phyloP scores from a whole-genome alignment of 1,140 invertebrate species.

The Drosophila arizonae region DNA sequence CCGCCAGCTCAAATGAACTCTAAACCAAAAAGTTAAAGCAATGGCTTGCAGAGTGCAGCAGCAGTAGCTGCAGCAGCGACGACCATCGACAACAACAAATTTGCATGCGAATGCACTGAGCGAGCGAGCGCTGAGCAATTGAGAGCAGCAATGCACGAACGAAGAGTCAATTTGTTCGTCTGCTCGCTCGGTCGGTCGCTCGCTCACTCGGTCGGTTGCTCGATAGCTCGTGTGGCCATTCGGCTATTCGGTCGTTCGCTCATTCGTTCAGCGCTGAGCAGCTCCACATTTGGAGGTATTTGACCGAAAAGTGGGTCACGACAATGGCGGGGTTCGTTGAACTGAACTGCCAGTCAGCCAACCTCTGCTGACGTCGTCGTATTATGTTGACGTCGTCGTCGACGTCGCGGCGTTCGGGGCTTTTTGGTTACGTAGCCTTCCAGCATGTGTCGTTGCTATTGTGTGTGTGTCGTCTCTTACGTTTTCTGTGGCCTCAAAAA shows the following conservation, averaged over 20 bases:
- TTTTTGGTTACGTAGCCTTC: conserved; percentile 70
- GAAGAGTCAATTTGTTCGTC: conserved; percentile 9
- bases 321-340: conserved; percentile 83
- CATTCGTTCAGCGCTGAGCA: conserved; percentile 41
- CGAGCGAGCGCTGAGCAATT: conserved; percentile 44
- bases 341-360: conserved; percentile 72
- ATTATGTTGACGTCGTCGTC: conserved; percentile 52
- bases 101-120: conserved; percentile 76
- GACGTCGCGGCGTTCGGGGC: conserved; percentile 58
- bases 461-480: conserved; percentile 32
- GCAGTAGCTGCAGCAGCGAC: conserved; percentile 6
- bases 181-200: conserved; percentile 20
- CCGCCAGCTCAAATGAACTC: conserved; percentile 72
- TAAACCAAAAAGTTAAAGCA: conserved; percentile 59
- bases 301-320: conserved; percentile 83
- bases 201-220: not conserved
- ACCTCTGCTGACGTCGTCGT: conserved; percentile 58
- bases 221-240: conserved; percentile 8
- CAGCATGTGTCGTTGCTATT: conserved; percentile 45
- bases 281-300: conserved; percentile 82
- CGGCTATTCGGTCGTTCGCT: conserved; percentile 3
- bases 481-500: conserved; percentile 69
- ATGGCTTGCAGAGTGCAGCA: conserved; percentile 55
- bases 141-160: conserved; percentile 41
- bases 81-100: conserved; percentile 46